Conservation (phyloP, 1,140 invertebrate genomes). For the Panagrolaimus sp. region DNA sequence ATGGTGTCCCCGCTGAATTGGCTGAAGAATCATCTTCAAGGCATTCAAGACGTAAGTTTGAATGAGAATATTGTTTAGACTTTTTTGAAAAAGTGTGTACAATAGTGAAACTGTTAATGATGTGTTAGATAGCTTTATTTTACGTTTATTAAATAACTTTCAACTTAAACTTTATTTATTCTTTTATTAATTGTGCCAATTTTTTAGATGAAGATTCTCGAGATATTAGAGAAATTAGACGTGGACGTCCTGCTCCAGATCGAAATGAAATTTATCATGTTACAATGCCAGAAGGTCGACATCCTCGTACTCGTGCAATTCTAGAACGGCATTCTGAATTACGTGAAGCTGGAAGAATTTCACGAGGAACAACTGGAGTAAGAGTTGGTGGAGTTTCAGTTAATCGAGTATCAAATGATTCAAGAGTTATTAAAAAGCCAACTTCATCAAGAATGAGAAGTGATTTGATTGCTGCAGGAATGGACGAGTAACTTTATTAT, state of each 20-base stretch:
- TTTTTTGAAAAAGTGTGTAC: too few relatives aligned
- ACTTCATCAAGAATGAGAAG: slow-evolving; percentile 5
- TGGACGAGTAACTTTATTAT: not conserved
- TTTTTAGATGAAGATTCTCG: too few relatives aligned
- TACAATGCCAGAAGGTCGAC: slow-evolving; percentile 25
- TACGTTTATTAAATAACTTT: too few relatives aligned
- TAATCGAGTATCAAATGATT: slow-evolving; percentile 2
- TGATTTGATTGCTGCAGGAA: not conserved
- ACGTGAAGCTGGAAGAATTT: slow-evolving; percentile 24
- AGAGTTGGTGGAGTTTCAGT: not conserved
- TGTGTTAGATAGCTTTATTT: too few relatives aligned
- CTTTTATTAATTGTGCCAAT: too few relatives aligned
- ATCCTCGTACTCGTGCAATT: slow-evolving; percentile 23
- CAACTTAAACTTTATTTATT: too few relatives aligned
- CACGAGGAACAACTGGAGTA: not conserved
- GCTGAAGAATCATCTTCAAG: not conserved
- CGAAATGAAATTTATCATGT: slow-evolving; percentile 33
- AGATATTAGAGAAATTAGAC: not conserved
- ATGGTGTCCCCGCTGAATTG: slow-evolving; percentile 1
- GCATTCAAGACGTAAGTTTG: too few relatives aligned
- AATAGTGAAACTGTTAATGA: too few relatives aligned
- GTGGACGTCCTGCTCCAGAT: slow-evolving; percentile 22
- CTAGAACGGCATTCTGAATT: slow-evolving; percentile 24
- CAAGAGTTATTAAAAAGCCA: not conserved
- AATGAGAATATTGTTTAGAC: too few relatives aligned